Base-by-base conservation (phyloP, 2,113 vertebrate genomes). In the Hystrix brachyura region DNA sequence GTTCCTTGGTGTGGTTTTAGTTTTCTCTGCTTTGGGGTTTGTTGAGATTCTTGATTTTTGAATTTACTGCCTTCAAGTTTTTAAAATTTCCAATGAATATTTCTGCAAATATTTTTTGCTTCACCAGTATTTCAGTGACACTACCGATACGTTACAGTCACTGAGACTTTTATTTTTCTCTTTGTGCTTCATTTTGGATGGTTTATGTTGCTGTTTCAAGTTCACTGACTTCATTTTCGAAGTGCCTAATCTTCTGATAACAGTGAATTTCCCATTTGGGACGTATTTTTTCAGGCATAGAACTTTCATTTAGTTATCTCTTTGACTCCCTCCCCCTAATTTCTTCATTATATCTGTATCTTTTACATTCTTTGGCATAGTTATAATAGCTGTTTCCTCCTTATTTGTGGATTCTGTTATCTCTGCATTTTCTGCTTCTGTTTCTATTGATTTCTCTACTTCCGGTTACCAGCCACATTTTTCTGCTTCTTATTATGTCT, bases 151-250 rank as follows among this genome's bases (percentile, higher is more conserved):
- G 48, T 67, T 76, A n/a, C 1, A 53, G 64, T 34, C 29, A 69
- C 65, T 69, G 32, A 69, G 71, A 81, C 17, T 62, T 18, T 48
- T 23, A 38, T 38, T 74, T 29, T 29, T 62, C n/a, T 25, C 46
- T 17, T 32, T 29, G 27, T 78, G 46, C 38, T 51, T 74, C 71
- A 74, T 46, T 74, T 74, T 25, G 25, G 71, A 74, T 72, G 69
- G 34, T 59, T 60, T 64, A 38, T 62, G 43, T 82, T 87, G 43
- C 23, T 48, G 11, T 95, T 53, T 51, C 88, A 88, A 84, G 48
- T 74, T 69, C 60, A 48, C 18, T 84, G 46, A 46, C 18, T 95
- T 64, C 82, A 64, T 96, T 85, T 94, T 60, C 55, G 46, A 27
- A 51, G 48, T 7, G 11, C 51, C 32, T 71, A 72, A 55, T 53